These are phyloP conservation scores for Leptatherina wallacei DNA, from an alignment of 2,797 vertebrate genomes.

Conservation along the genomic window DNA sequence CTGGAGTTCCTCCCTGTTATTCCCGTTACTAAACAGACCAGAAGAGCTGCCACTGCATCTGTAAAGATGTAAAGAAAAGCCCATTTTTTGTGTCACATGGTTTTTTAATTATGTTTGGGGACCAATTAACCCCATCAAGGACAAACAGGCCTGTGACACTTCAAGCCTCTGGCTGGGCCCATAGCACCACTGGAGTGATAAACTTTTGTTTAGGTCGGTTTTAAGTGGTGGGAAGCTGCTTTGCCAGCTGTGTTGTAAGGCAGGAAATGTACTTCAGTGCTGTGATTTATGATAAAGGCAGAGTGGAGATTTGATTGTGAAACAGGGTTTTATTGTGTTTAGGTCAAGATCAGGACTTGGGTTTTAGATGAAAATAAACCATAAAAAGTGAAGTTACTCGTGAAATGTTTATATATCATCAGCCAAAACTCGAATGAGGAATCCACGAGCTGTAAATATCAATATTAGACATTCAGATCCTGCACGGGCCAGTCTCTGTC, in stretches of 20 bases:
- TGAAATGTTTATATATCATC: background rate
- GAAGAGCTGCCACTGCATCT: conserved; percentile 14
- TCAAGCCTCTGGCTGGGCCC: conserved; percentile 1
- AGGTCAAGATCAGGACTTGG: background rate
- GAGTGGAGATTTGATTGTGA: background rate
- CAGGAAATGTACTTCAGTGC: conserved; percentile 6
- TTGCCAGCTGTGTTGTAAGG: background rate
- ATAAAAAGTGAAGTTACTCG: background rate
- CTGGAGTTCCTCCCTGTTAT: conserved; percentile 49
- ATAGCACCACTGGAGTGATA: background rate
- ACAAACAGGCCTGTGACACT: conserved; percentile 12
- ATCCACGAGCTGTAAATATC: background rate
- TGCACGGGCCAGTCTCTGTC: conserved; percentile 18
- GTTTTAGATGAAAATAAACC: background rate
- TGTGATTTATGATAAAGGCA: background rate
- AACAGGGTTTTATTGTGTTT: conserved; percentile 1
- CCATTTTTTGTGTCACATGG: conserved; percentile 25
- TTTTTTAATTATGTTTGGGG: conserved; percentile 33
- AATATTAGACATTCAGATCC: conserved; percentile 2
- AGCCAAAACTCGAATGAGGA: background rate
- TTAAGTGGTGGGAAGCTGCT: background rate
- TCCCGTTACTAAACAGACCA: conserved; percentile 25
- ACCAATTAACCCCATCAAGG: conserved; percentile 12
- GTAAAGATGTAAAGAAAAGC: background rate
- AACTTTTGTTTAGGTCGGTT: background rate